Conservation (phyloP, 2,797 vertebrate species). For the Brachyrhaphis roseni region DNA sequence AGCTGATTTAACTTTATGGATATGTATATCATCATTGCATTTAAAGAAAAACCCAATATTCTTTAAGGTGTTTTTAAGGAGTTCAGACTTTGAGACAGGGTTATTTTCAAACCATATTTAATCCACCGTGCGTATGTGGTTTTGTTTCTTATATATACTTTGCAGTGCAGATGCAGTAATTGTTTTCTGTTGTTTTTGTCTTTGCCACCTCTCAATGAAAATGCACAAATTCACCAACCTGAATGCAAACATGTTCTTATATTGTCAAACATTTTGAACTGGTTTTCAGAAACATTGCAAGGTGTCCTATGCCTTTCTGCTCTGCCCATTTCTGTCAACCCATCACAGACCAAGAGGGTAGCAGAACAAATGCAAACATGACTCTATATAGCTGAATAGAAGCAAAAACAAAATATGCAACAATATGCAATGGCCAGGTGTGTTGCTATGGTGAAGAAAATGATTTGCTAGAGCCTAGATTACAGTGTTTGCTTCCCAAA, state of each 20-base stretch:
- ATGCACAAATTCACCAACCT: not conserved
- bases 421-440: constrained; percentile 63
- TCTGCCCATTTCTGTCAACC: constrained; percentile 1
- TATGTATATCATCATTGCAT: constrained; percentile 56
- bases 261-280: not conserved
- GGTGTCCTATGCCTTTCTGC: not conserved
- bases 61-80: constrained; percentile 64
- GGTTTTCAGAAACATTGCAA: constrained; percentile 9
- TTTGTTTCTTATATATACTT: constrained; percentile 45
- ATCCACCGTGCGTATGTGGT: constrained; percentile 49
- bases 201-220: not conserved
- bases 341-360: constrained; percentile 21
- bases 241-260: not conserved
- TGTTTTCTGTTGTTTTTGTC: not conserved
- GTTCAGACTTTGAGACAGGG: constrained; percentile 74
- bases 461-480: constrained; percentile 63
- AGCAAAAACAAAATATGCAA: constrained; percentile 42
- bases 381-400: constrained; percentile 18
- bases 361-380: constrained; percentile 17
- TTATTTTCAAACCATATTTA: constrained; percentile 58
- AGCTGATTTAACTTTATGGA: constrained; percentile 29
- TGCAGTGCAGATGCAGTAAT: not conserved
- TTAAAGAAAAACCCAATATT: constrained; percentile 69
- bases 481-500: constrained; percentile 60
- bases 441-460: constrained; percentile 77